A percentile compares a stretch with the other conserved stretches of the same genome.
phyloP scores from a whole-genome alignment of 2,888 invertebrate species.

The Agrotis clavis region DNA sequence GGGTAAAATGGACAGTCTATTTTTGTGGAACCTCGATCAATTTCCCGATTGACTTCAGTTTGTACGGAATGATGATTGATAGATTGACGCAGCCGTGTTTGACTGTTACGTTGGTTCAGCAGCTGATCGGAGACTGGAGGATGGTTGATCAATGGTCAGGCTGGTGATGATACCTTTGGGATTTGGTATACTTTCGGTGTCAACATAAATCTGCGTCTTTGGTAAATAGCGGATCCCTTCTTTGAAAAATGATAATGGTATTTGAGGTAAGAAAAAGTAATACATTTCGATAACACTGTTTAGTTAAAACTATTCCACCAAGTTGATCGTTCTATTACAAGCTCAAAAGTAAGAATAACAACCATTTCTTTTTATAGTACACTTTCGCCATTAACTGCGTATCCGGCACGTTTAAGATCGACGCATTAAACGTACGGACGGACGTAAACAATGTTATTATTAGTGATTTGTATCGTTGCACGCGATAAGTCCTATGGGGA shows the following conservation, averaged over 20 bases:
- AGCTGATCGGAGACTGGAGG: slow-evolving; percentile 21
- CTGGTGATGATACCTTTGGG: slow-evolving; percentile 5
- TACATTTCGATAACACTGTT: no score
- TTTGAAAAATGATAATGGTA: no score
- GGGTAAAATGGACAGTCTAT: slow-evolving; percentile 39
- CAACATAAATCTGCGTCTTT: no score
- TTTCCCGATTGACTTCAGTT: slow-evolving; percentile 39
- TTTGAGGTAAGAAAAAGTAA: no score
- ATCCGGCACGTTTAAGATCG: slow-evolving; percentile 64
- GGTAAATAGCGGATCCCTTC: background rate
- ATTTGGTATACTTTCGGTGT: background rate
- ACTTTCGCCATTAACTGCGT: slow-evolving; percentile 56
- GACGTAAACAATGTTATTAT: slow-evolving; percentile 69
- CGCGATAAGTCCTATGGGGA: slow-evolving; percentile 66
- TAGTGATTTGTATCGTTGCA: slow-evolving; percentile 66
- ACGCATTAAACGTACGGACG: slow-evolving; percentile 62
- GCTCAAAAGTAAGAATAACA: slow-evolving; percentile 24
- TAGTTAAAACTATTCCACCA: background rate
- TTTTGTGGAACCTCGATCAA: slow-evolving; percentile 33
- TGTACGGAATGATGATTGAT: slow-evolving; percentile 30
- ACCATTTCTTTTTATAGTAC: slow-evolving; percentile 53
- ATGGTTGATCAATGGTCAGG: background rate
- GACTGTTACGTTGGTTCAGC: background rate
- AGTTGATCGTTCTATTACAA: slow-evolving; percentile 22
- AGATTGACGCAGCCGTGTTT: slow-evolving; percentile 30